Evolutionary conservation across 1,140 invertebrate genomes (phyloP).

Genomic region (Leptopilina boulardi): DNA sequence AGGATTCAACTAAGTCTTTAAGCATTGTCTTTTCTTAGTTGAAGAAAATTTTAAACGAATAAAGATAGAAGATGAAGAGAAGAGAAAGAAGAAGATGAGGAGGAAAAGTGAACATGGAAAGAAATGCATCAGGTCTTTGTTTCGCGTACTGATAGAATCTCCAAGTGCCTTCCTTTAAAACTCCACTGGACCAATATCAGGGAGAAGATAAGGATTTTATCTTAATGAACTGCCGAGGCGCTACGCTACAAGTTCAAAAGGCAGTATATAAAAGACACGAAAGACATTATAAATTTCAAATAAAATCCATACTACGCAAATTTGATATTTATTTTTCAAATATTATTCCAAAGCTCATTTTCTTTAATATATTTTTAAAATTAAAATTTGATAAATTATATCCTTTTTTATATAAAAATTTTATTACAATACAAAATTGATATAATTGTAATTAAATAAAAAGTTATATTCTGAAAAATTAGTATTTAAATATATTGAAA

Average conservation of each 20-base stretch:
- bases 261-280: background rate
- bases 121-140: conserved; percentile 56
- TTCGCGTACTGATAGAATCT: conserved; percentile 60
- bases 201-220: conserved; percentile 57
- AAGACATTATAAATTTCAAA: background rate
- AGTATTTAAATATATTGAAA: too few species aligned
- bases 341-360: too few species aligned
- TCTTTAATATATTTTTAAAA: too few species aligned
- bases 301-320: background rate
- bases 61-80: background rate
- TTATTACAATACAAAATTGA: too few species aligned
- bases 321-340: too few species aligned
- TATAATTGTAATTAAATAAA: too few species aligned
- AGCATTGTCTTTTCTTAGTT: background rate
- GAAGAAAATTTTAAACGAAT: background rate
- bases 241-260: conserved; percentile 50
- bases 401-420: too few species aligned
- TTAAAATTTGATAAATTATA: too few species aligned
- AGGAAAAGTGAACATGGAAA: conserved; percentile 29
- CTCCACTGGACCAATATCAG: conserved; percentile 34
- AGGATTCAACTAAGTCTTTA: background rate
- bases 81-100: background rate
- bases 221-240: conserved; percentile 66
- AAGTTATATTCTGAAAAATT: too few species aligned
- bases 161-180: conserved; percentile 36